Evolutionary conservation across 2,888 invertebrate species (phyloP), one percentile per base, ranked within the genome.

Genomic region (Lepeophtheirus nordmannii): DNA sequence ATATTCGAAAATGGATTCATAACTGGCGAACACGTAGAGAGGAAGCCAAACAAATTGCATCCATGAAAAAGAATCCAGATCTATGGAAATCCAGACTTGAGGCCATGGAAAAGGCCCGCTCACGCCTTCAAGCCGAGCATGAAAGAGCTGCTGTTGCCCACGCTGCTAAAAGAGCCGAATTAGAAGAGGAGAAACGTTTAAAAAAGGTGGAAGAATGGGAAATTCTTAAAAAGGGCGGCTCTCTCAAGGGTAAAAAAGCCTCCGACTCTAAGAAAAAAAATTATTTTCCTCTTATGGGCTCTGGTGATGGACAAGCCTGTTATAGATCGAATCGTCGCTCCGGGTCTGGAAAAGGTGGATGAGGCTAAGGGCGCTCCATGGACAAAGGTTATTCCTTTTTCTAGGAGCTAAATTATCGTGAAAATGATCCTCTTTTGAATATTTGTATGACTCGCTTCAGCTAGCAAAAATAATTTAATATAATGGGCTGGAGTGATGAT

Each of bases 91-190:
- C 60, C 37, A 22, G 39, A 22, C 30, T 60, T 17, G 60, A 60
- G 14, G 60, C 60, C 23, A 60, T 60, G 60, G 60, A 60, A 60
- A 14, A 10, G 60, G 60, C 60, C 10, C 60, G 60, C 30, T 30
- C 17, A 8, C 60, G 60, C 7, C n/a, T 60, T 11, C 60, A 60
- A 60, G 10, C 20, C 1, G 39, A 60, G 39, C 38, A 60, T 38
- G 60, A 60, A 30, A 30, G 7, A 60, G 60, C 30, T 30, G 39
- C 37, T 14, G 17, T 10, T 1, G 11, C 17, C 3, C 37, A 30
- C 10, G 20, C 38, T 12, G 8, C 60, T 30, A 60, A 60, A 30
- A 22, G 30, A 38, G 8, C 30, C 17, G 11, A 60, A 37, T 17
- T 30, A 11, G 60, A 60, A 22, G 60, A 60, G 23, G 60, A 60